Evolutionary conservation across 2,888 invertebrate species (phyloP), one percentile per base, ranked within the genome.

Genomic region (Glaucopsyche alexis): DNA sequence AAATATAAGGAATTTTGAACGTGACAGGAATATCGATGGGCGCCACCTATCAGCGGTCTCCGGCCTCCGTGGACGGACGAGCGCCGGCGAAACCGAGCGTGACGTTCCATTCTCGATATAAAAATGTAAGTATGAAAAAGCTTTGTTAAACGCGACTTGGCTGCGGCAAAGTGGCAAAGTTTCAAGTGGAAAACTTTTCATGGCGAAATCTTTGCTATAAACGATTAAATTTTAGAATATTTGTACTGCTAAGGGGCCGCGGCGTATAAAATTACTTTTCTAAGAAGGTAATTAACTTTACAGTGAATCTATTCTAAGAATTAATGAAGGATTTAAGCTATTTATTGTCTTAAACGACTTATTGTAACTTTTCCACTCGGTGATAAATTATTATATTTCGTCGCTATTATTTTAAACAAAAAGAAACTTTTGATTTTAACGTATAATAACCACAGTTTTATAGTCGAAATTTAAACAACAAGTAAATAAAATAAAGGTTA

Each of bases 101-200:
- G 91, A 89, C 91, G 88, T 87, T 88, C 90, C 89, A 89, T 90
- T 90, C 87, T 86, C 86, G 90, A 91, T 90, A 90, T 91, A 92
- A 93, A 92, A 92, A 90, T 89, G 88, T 88, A 88, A 88, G 88
- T 89, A 92, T 91, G 89, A 91, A 92, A 91, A 90, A 90, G 89
- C 91, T 92, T 92, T 92, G 92, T 91, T 91, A 89, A 92, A 89
- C 90, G 90, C 89, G 89, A 85, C 88, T 88, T 85, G 87, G 88
- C 89, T 89, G 87, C 88, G 87, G 85, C 86, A 88, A 90, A 92
- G 91, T 91, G 91, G 90, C 87, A 88, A 93, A 93, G 89, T 93
- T 92, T 89, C 85, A 91, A 93, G 92, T 93, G 90, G 91, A 91
- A 92, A 93, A 93, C 89, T 91, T 93, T 91, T 87, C 86, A 90